Percentiles rank a stretch among this genome's conserved stretches.
These are phyloP conservation scores for Oxycera nigricornis DNA, from an alignment of 2,888 invertebrate genomes.

Conservation along the genomic window DNA sequence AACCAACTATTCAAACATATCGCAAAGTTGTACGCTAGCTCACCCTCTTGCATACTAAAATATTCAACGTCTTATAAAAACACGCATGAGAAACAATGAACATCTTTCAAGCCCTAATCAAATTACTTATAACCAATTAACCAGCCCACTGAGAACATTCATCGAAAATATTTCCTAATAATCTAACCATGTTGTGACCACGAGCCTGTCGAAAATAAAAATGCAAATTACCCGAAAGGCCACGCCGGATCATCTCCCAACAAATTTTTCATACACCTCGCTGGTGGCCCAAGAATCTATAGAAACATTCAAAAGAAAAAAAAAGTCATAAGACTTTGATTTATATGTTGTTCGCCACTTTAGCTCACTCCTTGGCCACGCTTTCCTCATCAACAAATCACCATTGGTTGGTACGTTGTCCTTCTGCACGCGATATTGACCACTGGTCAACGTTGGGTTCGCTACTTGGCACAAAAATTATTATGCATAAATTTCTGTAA, in stretches of 20 bases:
- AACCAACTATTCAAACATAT: too few relatives aligned
- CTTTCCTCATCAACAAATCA: constrained; percentile 42
- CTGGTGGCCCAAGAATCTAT: neutral
- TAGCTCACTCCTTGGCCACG: constrained; percentile 45
- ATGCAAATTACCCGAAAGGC: constrained; percentile 31
- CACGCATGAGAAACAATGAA: too few relatives aligned
- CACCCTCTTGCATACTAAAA: too few relatives aligned
- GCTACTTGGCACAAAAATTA: constrained; percentile 20
- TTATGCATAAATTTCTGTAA: constrained; percentile 39
- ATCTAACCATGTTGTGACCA: constrained; percentile 46
- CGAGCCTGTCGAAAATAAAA: constrained; percentile 40
- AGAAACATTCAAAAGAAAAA: neutral
- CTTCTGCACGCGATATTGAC: constrained; percentile 26
- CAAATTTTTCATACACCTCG: constrained; percentile 12
- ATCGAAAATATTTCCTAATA: constrained; percentile 42
- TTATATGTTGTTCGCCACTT: constrained; percentile 42
- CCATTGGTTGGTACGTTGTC: neutral
- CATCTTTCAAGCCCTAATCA: constrained; percentile 40
- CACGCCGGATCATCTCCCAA: constrained; percentile 16
- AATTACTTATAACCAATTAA: constrained; percentile 44
- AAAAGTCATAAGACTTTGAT: constrained; percentile 44
- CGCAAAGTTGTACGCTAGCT: too few relatives aligned
- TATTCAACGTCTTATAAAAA: too few relatives aligned
- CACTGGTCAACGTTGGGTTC: constrained; percentile 38
- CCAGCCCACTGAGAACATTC: constrained; percentile 25